These are phyloP conservation scores for Bedellia somnulentella DNA, from an alignment of 2,888 invertebrate species.

Conservation along the genomic window DNA sequence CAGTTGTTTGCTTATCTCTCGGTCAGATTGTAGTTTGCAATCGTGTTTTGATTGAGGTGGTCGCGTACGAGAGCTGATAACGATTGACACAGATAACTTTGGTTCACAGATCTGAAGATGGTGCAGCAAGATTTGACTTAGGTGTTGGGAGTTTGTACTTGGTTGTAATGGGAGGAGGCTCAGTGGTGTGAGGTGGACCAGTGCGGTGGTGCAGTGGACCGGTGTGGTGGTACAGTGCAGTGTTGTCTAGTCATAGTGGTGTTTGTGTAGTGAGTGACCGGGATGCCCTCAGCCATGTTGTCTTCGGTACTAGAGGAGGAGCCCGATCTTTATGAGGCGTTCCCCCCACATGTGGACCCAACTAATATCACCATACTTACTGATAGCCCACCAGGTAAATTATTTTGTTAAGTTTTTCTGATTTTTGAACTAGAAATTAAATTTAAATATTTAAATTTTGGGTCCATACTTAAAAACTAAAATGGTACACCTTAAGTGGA, in stretches of 20 bases:
- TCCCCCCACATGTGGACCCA: slow-evolving; percentile 80
- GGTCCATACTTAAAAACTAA: too few relatives aligned
- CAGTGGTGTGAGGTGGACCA: slow-evolving; percentile 35
- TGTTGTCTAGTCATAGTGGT: slow-evolving; percentile 40
- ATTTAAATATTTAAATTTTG: too few relatives aligned
- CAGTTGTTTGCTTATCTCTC: neutral
- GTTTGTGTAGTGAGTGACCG: slow-evolving; percentile 32
- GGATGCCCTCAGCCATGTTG: slow-evolving; percentile 68
- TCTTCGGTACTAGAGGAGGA: slow-evolving; percentile 75
- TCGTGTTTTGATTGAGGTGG: slow-evolving; percentile 21
- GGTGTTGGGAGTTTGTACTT: slow-evolving; percentile 20
- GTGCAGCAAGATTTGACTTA: slow-evolving; percentile 62
- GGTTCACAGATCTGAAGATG: slow-evolving; percentile 56
- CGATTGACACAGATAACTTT: too few relatives aligned
- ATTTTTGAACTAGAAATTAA: too few relatives aligned
- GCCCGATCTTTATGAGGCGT: slow-evolving; percentile 75
- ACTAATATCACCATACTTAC: slow-evolving; percentile 74
- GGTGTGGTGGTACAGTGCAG: slow-evolving; percentile 21
- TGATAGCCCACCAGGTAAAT: slow-evolving; percentile 62
- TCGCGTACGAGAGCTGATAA: too few relatives aligned
- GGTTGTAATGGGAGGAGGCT: slow-evolving; percentile 25
- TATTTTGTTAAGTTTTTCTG: neutral
- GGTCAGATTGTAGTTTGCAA: slow-evolving; percentile 11
- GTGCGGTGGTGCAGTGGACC: slow-evolving; percentile 28
- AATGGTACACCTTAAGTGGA: too few relatives aligned